Conservation (phyloP, 30 jellyfish, hydroid and myxozoan species). For the Hydractinia echinata region DNA sequence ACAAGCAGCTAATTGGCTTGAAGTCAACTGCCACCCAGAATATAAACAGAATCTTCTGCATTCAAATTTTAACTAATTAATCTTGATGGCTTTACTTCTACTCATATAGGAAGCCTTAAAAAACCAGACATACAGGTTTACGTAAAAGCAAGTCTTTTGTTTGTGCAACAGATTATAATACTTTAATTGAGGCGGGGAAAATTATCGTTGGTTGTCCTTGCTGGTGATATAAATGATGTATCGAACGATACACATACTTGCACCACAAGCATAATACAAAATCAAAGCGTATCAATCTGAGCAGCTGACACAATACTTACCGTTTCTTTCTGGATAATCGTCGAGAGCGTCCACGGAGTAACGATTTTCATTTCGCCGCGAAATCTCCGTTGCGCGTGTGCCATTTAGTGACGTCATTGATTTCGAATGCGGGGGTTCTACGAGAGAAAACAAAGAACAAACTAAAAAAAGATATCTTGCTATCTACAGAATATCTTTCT, state of each 20-base stretch:
- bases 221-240: not conserved
- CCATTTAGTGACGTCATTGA: slow-evolving; percentile 15
- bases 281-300: not conserved
- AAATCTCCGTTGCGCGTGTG: slow-evolving; percentile 70
- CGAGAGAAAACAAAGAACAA: not conserved
- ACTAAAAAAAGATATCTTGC: not conserved
- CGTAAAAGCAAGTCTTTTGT: too few species aligned
- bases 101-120: too few species aligned
- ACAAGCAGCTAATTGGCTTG: too few species aligned
- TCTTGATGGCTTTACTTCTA: too few species aligned
- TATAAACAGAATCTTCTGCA: too few species aligned
- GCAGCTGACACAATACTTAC: not conserved
- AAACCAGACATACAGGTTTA: too few species aligned
- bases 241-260: not conserved
- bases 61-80: too few species aligned
- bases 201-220: too few species aligned
- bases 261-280: not conserved
- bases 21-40: too few species aligned
- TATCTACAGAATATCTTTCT: not conserved
- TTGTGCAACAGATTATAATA: too few species aligned
- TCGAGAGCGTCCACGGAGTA: slow-evolving; percentile 34
- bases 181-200: too few species aligned
- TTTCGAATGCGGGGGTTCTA: slow-evolving; percentile 4
- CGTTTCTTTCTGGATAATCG: slow-evolving; percentile 33
- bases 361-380: slow-evolving; percentile 46